Evolutionary conservation across 2,797 vertebrate species (phyloP).

Genomic region (Tinamus major): DNA sequence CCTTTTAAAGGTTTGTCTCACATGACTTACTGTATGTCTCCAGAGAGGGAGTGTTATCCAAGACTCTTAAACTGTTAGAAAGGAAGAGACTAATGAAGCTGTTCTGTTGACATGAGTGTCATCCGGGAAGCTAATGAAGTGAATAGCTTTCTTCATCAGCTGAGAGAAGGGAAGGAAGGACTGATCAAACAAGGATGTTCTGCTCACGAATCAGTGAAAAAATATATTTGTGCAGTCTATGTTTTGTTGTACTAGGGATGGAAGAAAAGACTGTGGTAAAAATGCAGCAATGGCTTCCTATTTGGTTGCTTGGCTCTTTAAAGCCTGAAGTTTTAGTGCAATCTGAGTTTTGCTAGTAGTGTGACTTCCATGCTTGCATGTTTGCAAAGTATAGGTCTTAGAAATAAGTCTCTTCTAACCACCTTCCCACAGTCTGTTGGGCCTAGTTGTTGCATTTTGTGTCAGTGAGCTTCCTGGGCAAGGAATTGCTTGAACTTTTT

Average conservation of each 20-base stretch:
- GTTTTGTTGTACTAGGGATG: neutral
- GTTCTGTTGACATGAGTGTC: conserved; percentile 24
- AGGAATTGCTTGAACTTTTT: neutral
- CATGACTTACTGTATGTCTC: neutral
- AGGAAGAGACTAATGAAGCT: conserved; percentile 61
- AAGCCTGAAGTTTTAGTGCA: neutral
- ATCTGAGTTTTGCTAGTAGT: fast-evolving
- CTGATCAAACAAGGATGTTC: neutral
- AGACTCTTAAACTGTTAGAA: conserved; percentile 32
- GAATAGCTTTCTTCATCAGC: conserved; percentile 42
- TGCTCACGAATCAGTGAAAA: neutral
- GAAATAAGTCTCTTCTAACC: neutral
- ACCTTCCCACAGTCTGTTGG: neutral
- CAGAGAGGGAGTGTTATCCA: conserved; percentile 17
- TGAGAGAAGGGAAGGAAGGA: conserved; percentile 7
- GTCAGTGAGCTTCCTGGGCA: neutral
- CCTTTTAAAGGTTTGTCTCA: conserved; percentile 28
- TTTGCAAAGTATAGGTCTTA: neutral
- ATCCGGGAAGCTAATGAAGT: conserved; percentile 42
- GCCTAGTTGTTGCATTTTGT: neutral
- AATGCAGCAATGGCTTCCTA: neutral
- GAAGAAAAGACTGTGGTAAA: neutral
- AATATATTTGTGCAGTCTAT: neutral
- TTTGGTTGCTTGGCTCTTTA: neutral
- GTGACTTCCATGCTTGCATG: neutral